phyloP scores from a whole-genome alignment of 2,113 vertebrate species.

The Entelurus aequoreus region DNA sequence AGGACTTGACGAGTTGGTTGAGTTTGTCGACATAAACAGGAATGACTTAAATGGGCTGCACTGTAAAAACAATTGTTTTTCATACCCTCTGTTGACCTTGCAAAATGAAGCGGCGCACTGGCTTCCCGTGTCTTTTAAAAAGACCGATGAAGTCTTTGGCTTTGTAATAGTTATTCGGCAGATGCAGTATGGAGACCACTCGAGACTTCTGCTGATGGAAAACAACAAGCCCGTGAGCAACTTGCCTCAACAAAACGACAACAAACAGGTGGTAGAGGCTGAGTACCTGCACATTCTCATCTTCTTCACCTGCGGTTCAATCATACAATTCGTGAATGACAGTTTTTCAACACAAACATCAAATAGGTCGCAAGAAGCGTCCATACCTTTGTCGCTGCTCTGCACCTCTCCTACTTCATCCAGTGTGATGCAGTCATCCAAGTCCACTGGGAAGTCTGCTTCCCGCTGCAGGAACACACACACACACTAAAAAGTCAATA shows the following conservation, averaged over 20 bases:
- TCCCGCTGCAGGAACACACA: constrained; percentile 26
- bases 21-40: too few relatives aligned
- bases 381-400: neutral
- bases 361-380: too few relatives aligned
- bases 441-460: constrained; percentile 38
- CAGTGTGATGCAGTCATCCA: constrained; percentile 60
- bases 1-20: too few relatives aligned
- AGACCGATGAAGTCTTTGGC: constrained; percentile 40
- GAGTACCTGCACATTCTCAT: neutral
- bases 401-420: constrained; percentile 45
- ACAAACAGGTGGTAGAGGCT: neutral
- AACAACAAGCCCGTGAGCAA: neutral
- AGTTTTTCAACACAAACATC: too few relatives aligned
- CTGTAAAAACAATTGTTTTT: neutral
- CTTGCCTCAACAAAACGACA: neutral
- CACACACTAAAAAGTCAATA: neutral
- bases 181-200: constrained; percentile 46
- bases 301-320: neutral
- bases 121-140: constrained; percentile 40
- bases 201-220: neutral
- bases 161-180: constrained; percentile 28
- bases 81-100: constrained; percentile 36
- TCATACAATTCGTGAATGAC: neutral
- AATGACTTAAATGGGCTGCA: neutral
- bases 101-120: constrained; percentile 36